These are phyloP conservation scores for Elephantulus edwardii DNA, from an alignment of 2,113 vertebrate species.

Conservation along the genomic window DNA sequence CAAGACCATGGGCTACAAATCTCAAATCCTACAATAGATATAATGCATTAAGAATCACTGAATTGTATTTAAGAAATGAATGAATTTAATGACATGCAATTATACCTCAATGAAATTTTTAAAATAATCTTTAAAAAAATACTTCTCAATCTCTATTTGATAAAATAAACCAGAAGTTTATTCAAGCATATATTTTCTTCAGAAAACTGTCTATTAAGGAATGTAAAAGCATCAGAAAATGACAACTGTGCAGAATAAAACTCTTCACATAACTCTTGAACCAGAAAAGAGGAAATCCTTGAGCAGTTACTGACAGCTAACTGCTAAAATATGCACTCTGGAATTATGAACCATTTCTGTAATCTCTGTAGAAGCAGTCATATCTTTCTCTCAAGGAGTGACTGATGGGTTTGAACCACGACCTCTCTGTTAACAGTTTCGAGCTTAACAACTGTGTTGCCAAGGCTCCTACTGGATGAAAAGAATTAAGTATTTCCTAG, in stretches of 20 bases:
- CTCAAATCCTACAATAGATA: slow-evolving; percentile 17
- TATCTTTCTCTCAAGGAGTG: not conserved
- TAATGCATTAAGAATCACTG: not conserved
- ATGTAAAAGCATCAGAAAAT: not conserved
- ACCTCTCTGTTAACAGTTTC: not conserved
- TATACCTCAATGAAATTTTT: not conserved
- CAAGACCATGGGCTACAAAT: not conserved
- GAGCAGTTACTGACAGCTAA: not conserved
- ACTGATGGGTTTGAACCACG: not conserved
- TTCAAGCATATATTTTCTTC: not conserved
- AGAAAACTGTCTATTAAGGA: not conserved
- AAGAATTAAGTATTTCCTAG: slow-evolving; percentile 18
- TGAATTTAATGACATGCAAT: not conserved
- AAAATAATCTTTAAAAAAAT: not conserved
- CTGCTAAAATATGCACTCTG: not conserved
- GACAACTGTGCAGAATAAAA: slow-evolving; percentile 7
- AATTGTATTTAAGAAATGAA: not conserved
- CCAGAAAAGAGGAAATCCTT: slow-evolving; percentile 5
- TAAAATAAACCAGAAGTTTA: slow-evolving; percentile 39
- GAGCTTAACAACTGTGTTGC: not conserved
- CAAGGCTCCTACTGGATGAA: not conserved
- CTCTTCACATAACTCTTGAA: not conserved
- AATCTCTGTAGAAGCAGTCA: not conserved
- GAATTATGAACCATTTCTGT: not conserved
- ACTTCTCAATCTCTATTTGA: not conserved